phyloP scores from a whole-genome alignment of 2,113 vertebrate species.

The Coreoperca whiteheadi region DNA sequence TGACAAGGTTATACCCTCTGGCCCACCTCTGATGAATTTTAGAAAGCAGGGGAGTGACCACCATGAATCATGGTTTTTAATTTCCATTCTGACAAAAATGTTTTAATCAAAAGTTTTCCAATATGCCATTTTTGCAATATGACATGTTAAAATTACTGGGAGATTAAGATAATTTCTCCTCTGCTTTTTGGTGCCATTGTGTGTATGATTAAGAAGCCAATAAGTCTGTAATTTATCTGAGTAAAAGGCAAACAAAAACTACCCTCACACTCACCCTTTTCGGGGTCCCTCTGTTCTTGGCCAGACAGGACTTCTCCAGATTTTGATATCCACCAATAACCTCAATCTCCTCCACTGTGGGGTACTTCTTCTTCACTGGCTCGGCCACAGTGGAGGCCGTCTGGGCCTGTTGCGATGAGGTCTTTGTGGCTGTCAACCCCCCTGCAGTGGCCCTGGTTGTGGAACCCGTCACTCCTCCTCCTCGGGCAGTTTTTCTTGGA shows the following conservation, averaged over 20 bases:
- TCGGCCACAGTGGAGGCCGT: conserved; percentile 27
- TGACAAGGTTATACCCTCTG: conserved; percentile 28
- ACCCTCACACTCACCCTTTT: conserved; percentile 86
- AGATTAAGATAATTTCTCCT: too few relatives aligned
- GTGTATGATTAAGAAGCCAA: neutral
- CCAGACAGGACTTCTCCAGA: conserved; percentile 89
- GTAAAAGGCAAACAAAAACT: neutral
- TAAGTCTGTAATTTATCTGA: neutral
- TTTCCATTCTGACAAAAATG: neutral
- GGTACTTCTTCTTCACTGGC: conserved; percentile 87
- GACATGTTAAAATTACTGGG: neutral
- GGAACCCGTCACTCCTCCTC: neutral
- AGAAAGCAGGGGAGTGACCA: neutral
- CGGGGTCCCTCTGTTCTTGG: conserved; percentile 82
- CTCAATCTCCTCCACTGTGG: conserved; percentile 90
- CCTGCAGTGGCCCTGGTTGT: conserved; percentile 4
- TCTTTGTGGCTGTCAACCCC: conserved; percentile 8
- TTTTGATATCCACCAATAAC: conserved; percentile 93
- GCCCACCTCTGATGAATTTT: neutral
- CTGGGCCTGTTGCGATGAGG: conserved; percentile 29
- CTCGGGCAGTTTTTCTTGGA: conserved; percentile 77
- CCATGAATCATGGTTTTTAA: too few relatives aligned
- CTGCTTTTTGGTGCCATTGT: neutral
- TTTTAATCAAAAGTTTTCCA: neutral
- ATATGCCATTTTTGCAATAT: neutral